Evolutionary conservation across 2,113 vertebrate genomes (phyloP).

Genomic region (Cisticola juncidis): DNA sequence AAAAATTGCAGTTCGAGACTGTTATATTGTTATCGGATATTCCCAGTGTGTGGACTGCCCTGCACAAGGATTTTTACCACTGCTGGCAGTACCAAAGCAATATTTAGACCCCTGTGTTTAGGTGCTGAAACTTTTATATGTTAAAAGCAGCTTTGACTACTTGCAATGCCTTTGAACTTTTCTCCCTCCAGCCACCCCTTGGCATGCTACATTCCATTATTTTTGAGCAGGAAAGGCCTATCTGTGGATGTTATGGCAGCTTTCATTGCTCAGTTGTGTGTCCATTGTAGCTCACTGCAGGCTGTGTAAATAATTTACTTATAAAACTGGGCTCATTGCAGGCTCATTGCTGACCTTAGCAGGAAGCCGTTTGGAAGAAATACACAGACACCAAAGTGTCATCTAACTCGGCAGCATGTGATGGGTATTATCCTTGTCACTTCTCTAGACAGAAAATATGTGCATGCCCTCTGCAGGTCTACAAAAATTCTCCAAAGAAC

Average conservation of each 20-base stretch:
- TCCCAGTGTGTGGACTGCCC: not conserved
- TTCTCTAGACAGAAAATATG: not conserved
- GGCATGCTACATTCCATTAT: not conserved
- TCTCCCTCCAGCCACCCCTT: not conserved
- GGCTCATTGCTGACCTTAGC: not conserved
- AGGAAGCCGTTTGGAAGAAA: not conserved
- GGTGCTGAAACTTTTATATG: not conserved
- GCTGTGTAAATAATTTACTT: not conserved
- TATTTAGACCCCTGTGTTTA: rapidly evolving
- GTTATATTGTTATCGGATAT: not conserved
- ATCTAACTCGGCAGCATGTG: not conserved
- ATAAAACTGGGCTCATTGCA: not conserved
- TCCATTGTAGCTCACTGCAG: not conserved
- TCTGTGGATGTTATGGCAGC: not conserved
- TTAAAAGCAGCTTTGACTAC: not conserved
- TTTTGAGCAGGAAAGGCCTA: not conserved
- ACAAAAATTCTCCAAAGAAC: not conserved
- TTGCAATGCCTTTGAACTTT: not conserved
- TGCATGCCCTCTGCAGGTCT: not conserved
- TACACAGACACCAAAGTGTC: not conserved
- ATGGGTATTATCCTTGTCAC: not conserved
- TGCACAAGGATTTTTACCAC: not conserved
- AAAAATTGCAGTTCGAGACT: not conserved
- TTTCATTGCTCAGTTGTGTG: rapidly evolving
- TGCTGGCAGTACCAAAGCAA: not conserved